These are phyloP conservation scores for Presbytis comata DNA, from an alignment of 2,797 vertebrate genomes.

Conservation along the genomic window DNA sequence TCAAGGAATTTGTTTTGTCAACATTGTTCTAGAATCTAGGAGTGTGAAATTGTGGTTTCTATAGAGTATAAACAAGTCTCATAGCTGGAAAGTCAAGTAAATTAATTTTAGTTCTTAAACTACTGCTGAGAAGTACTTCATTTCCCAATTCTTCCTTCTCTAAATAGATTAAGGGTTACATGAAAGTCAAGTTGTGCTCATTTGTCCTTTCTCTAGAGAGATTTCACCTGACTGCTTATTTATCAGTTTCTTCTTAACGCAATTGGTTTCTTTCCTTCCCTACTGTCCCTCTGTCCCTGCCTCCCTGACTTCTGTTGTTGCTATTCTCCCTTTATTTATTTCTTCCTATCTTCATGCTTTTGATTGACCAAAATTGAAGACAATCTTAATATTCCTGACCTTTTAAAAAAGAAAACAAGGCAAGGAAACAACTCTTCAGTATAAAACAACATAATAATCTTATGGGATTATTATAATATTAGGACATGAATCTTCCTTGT, in stretches of 20 bases:
- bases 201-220: constrained; percentile 78
- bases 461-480: neutral
- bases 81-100: constrained; percentile 80
- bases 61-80: constrained; percentile 64
- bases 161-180: constrained; percentile 82
- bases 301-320: neutral
- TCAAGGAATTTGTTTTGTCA: constrained; percentile 58
- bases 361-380: neutral
- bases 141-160: constrained; percentile 80
- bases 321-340: neutral
- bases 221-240: constrained; percentile 80
- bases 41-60: constrained; percentile 76
- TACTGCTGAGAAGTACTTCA: constrained; percentile 83
- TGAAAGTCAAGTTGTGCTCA: constrained; percentile 80
- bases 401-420: neutral
- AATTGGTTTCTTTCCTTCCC: constrained; percentile 62
- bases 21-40: constrained; percentile 64
- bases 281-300: neutral
- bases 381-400: neutral
- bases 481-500: neutral
- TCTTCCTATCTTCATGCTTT: neutral
- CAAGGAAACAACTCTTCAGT: neutral
- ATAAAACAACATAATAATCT: neutral
- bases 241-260: constrained; percentile 70
- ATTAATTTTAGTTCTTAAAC: constrained; percentile 85